phyloP scores from a whole-genome alignment of 2,113 vertebrate species.

The Corapipo altera region DNA sequence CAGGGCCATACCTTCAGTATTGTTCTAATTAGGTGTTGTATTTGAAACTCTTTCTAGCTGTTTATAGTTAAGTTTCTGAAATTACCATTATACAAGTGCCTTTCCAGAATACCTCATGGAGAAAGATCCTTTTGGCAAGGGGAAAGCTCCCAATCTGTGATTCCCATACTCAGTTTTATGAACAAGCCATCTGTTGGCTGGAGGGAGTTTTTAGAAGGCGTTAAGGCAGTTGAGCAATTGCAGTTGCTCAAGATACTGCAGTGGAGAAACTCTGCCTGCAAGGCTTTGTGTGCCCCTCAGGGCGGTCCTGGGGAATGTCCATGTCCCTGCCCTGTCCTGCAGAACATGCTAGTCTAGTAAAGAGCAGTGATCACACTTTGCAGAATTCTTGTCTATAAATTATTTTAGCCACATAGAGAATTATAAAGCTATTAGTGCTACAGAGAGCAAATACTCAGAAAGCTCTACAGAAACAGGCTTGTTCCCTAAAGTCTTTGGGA shows the following conservation, averaged over 20 bases:
- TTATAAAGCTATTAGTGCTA: neutral
- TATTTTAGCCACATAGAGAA: neutral
- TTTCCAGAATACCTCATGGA: neutral
- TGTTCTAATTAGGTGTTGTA: neutral
- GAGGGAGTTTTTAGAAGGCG: neutral
- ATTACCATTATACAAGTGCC: neutral
- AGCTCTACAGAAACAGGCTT: neutral
- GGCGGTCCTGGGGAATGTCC: neutral
- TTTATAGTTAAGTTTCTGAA: neutral
- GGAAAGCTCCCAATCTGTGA: neutral
- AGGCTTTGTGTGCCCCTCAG: neutral
- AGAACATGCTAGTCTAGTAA: rapidly evolving
- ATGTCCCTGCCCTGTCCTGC: neutral
- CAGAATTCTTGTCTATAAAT: neutral
- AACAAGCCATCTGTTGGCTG: neutral
- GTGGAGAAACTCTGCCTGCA: neutral
- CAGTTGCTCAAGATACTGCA: neutral
- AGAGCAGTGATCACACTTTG: rapidly evolving
- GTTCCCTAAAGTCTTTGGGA: neutral
- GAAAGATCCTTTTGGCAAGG: neutral
- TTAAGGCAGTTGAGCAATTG: neutral
- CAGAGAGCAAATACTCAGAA: neutral
- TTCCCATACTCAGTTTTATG: neutral
- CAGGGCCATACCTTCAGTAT: neutral
- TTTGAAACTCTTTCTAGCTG: neutral